Evolutionary conservation across 2,888 invertebrate genomes (phyloP), one percentile per base, ranked within the genome.

Genomic region (Drosophila quinaria): DNA sequence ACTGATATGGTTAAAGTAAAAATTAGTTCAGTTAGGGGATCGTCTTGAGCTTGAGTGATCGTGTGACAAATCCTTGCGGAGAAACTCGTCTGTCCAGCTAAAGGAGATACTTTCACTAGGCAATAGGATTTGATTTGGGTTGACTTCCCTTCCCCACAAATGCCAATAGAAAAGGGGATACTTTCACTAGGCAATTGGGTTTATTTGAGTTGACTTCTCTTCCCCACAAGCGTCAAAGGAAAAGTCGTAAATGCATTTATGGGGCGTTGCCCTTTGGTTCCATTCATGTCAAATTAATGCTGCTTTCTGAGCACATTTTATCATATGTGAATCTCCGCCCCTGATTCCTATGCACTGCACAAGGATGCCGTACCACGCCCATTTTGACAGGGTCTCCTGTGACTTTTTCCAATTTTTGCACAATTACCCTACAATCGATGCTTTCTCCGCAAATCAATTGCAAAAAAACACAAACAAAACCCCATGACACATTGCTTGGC

Each of bases 371-470:
- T 15, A 50, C 58, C 80, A 68, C 80, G 63, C 89, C 88, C 89
- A 61, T 59, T 69, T 69, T 75, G 74, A 70, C 75, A 65, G 25
- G 10, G 70, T 69, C 80, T 81, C 75, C 90, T 77, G 82, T 89
- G 86, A 87, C 87, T 89, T 90, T 87, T 85, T 69, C 80, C 78
- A 90, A 90, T 90, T 90, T 90, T 89, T 80, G 87, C 89, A 89
- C 90, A 90, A 90, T 90, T 90, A 87, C 80, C 87, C 74, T 75
- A 90, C 89, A 90, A 90, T 90, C 90, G 87, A 86, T 88, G 89
- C 90, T 90, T 91, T 90, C 83, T 90, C 90, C 91, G 91, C 90
- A 90, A 90, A 90, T 90, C 90, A 90, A 91, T 90, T 90, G 90
- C 86, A 66, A 89, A 90, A 90, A 90, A 91, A 91, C 90, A 90